Evolutionary conservation across 35 echinoderm and acorn worm genomes (phyloP).

Genomic region (Lytechinus pictus): DNA sequence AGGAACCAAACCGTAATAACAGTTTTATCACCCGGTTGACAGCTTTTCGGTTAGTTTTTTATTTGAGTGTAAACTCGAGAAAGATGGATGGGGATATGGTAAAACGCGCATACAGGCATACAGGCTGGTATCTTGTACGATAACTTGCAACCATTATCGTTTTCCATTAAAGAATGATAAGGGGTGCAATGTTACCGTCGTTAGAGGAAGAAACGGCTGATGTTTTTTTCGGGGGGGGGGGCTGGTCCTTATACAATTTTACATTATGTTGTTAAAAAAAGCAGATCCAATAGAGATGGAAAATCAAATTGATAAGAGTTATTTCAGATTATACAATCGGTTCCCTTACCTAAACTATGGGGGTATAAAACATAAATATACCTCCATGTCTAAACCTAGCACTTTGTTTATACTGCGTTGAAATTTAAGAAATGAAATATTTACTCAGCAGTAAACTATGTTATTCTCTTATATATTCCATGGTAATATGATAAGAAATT

Average conservation of each 20-base stretch:
- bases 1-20: slow-evolving; percentile 25
- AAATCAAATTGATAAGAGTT: neutral
- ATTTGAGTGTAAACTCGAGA: neutral
- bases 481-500: neutral
- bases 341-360: neutral
- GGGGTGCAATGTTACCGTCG: neutral
- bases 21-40: slow-evolving; percentile 29
- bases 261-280: neutral
- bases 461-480: neutral
- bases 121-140: neutral
- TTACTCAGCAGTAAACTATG: neutral
- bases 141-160: neutral
- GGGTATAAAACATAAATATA: too few species aligned
- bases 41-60: neutral
- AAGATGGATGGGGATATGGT: slow-evolving; percentile 11
- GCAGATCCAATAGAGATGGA: neutral
- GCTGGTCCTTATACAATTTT: neutral
- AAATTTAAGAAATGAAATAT: neutral
- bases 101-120: neutral
- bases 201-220: neutral
- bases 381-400: neutral
- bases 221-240: neutral
- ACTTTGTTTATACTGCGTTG: neutral
- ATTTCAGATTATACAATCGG: neutral
- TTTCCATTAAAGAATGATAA: neutral